phyloP scores from a whole-genome alignment of 2,113 vertebrate species.

The Labrus mixtus region DNA sequence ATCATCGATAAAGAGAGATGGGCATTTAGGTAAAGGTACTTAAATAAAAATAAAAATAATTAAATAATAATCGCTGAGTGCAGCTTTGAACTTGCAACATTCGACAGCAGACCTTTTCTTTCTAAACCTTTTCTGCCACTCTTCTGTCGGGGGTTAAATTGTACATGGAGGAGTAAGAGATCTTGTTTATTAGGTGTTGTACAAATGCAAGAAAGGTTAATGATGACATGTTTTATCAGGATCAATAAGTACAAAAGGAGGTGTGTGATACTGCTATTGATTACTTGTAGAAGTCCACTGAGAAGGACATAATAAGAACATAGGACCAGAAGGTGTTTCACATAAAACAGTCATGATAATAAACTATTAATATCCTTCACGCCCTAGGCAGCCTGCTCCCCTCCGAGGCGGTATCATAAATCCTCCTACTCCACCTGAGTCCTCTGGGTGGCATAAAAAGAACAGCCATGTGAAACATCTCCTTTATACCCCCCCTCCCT shows the following conservation, averaged over 20 bases:
- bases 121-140: no score
- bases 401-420: constrained; percentile 40
- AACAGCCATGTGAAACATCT: constrained; percentile 62
- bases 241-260: neutral
- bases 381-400: constrained; percentile 5
- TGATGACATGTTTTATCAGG: neutral
- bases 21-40: no score
- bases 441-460: constrained; percentile 62
- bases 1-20: no score
- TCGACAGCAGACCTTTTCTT: no score
- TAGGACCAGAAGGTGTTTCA: constrained; percentile 25
- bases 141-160: no score
- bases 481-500: constrained; percentile 26
- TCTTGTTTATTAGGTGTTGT: neutral
- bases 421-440: constrained; percentile 48
- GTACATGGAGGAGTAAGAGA: neutral
- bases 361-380: constrained; percentile 46
- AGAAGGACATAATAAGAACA: constrained; percentile 25
- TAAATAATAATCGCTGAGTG: no score
- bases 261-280: neutral
- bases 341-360: constrained; percentile 47
- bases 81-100: no score
- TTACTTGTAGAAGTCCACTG: constrained; percentile 8
- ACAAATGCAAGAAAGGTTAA: neutral
- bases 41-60: no score